These are phyloP conservation scores for Scelioninae gen. 1 DNA, from an alignment of 2,888 invertebrate species.

Conservation along the genomic window DNA sequence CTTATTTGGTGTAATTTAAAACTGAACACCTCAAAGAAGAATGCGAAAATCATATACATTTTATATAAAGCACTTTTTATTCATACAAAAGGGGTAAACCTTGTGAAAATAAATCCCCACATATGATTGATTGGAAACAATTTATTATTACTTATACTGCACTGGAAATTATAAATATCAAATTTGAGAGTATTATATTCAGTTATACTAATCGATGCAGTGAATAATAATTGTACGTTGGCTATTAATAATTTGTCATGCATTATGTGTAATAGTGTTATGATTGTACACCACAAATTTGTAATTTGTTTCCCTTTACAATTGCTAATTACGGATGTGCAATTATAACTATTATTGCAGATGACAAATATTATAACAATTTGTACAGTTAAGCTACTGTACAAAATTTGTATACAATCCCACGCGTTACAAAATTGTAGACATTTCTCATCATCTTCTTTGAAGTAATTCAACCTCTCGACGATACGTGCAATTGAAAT, in stretches of 20 bases:
- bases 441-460: slow-evolving; percentile 41
- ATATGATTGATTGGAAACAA: background rate
- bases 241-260: slow-evolving; percentile 29
- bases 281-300: slow-evolving; percentile 41
- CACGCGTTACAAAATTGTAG: slow-evolving; percentile 12
- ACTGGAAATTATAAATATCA: slow-evolving; percentile 7
- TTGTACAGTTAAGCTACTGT: slow-evolving; percentile 31
- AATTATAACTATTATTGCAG: slow-evolving; percentile 36
- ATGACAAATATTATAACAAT: slow-evolving; percentile 24
- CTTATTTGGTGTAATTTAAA: slow-evolving; percentile 16
- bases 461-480: slow-evolving; percentile 42
- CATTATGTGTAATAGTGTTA: slow-evolving; percentile 22
- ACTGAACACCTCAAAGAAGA: slow-evolving; percentile 51
- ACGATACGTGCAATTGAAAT: slow-evolving; percentile 6
- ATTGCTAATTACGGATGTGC: slow-evolving; percentile 39
- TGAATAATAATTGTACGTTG: slow-evolving; percentile 4
- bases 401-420: slow-evolving; percentile 34
- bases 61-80: background rate
- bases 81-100: background rate
- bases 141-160: background rate
- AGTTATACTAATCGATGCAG: slow-evolving; percentile 15
- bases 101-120: background rate
- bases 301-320: slow-evolving; percentile 23
- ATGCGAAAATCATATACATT: slow-evolving; percentile 15
- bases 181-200: slow-evolving; percentile 9